These are phyloP conservation scores for Temnothorax rugatulus DNA, from an alignment of 2,888 invertebrate genomes.

Conservation along the genomic window DNA sequence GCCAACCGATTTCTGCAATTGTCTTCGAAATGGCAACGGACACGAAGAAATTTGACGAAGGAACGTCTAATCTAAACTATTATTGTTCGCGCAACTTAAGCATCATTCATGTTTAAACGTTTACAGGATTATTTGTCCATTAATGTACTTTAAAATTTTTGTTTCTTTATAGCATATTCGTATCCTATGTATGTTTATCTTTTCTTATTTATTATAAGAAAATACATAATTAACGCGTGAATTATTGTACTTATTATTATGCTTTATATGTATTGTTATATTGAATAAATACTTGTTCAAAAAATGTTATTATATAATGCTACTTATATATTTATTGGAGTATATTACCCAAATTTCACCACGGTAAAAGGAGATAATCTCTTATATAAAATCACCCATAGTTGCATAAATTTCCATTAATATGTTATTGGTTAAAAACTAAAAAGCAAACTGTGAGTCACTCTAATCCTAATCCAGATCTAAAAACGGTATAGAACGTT, in stretches of 20 bases:
- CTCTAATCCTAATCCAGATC: slow-evolving; percentile 19
- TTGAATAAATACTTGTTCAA: neutral
- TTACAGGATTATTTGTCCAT: neutral
- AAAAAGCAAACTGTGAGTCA: neutral
- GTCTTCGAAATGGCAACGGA: slow-evolving; percentile 40
- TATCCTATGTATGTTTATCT: neutral
- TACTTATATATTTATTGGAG: neutral
- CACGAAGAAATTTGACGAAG: neutral
- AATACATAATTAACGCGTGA: neutral
- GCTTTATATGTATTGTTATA: no score
- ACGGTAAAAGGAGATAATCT: neutral
- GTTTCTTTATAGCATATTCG: neutral
- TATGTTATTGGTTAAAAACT: slow-evolving; percentile 16
- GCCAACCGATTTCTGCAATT: slow-evolving; percentile 70
- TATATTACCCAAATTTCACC: neutral
- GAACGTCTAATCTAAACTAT: slow-evolving; percentile 10
- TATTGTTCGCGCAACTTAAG: neutral
- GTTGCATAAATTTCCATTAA: slow-evolving; percentile 7
- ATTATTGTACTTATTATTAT: neutral
- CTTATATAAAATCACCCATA: neutral
- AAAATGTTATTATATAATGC: neutral
- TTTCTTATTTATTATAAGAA: neutral
- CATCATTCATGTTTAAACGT: neutral
- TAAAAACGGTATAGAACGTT: neutral
- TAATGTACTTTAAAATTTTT: neutral